Conservation (phyloP, 37 sponge, comb jelly and placozoan species). For the Theonella swinhoei region DNA sequence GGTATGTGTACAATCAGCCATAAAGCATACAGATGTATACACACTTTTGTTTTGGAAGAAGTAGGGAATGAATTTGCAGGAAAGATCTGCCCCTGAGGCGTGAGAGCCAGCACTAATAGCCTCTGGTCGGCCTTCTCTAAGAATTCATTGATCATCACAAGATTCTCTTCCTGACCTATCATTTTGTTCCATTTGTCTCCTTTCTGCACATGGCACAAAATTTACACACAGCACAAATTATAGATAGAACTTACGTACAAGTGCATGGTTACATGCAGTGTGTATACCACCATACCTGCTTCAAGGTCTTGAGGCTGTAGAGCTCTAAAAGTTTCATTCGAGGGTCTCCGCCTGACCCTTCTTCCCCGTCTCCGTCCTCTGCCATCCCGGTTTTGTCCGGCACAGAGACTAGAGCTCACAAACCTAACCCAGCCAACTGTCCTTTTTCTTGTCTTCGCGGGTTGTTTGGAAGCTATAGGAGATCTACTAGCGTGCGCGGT, state of each 20-base stretch:
- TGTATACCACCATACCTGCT: constrained; percentile 43
- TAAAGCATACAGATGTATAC: too few species aligned
- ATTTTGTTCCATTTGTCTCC: constrained; percentile 96
- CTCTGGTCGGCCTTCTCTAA: constrained; percentile 84
- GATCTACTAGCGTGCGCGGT: too few species aligned
- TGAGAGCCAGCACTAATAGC: constrained; percentile 77
- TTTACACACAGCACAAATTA: too few species aligned
- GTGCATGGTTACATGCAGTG: neutral
- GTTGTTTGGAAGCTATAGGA: too few species aligned
- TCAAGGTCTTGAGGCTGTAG: constrained; percentile 66
- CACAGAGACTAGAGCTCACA: too few species aligned
- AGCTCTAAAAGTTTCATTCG: constrained; percentile 50
- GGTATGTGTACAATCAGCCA: neutral
- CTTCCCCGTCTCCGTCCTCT: constrained; percentile 33
- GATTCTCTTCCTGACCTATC: constrained; percentile 86
- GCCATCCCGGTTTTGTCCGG: too few species aligned
- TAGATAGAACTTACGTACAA: neutral
- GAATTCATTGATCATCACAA: constrained; percentile 78
- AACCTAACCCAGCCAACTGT: too few species aligned
- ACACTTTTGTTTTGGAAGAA: constrained; percentile 71
- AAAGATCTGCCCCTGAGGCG: constrained; percentile 66
- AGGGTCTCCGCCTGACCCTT: constrained; percentile 18
- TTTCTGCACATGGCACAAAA: constrained; percentile 36
- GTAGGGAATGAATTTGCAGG: constrained; percentile 81
- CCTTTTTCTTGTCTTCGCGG: too few species aligned